These are phyloP conservation scores for Ciconia boyciana DNA, from an alignment of 2,113 vertebrate genomes.

Conservation along the genomic window DNA sequence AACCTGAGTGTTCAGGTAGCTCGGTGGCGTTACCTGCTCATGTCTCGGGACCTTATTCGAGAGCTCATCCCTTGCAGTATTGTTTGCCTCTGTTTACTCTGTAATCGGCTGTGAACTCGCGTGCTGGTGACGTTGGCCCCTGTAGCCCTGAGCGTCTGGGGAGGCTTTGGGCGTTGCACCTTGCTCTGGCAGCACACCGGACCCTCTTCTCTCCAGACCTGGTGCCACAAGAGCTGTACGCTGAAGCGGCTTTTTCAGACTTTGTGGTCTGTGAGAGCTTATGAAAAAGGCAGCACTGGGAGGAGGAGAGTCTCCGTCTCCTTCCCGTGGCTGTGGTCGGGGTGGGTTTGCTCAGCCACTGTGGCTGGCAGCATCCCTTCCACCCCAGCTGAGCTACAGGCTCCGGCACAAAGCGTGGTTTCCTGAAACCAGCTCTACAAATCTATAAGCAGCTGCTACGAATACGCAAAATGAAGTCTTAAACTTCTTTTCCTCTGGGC, in stretches of 20 bases:
- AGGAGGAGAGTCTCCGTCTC: neutral
- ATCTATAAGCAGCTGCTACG: neutral
- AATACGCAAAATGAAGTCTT: neutral
- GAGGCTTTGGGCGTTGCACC: neutral
- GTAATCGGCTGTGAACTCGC: neutral
- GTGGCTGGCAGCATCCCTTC: neutral
- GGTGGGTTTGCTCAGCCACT: neutral
- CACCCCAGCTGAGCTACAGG: neutral
- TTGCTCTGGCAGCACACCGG: neutral
- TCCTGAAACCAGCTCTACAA: neutral
- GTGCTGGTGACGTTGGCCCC: rapidly evolving
- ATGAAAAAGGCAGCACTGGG: neutral
- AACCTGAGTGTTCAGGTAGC: rapidly evolving
- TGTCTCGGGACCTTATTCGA: rapidly evolving
- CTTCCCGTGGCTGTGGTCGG: neutral
- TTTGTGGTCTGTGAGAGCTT: neutral
- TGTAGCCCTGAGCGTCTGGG: neutral
- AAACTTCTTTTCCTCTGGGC: neutral
- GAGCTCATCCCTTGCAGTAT: neutral
- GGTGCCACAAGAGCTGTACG: neutral
- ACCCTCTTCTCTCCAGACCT: neutral
- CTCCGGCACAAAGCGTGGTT: neutral
- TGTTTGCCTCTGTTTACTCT: neutral
- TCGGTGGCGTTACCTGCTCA: rapidly evolving
- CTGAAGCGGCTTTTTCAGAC: neutral